Evolutionary conservation across 2,888 invertebrate genomes (phyloP), one percentile per base, ranked within the genome.

Genomic region (Dasypolia templi): DNA sequence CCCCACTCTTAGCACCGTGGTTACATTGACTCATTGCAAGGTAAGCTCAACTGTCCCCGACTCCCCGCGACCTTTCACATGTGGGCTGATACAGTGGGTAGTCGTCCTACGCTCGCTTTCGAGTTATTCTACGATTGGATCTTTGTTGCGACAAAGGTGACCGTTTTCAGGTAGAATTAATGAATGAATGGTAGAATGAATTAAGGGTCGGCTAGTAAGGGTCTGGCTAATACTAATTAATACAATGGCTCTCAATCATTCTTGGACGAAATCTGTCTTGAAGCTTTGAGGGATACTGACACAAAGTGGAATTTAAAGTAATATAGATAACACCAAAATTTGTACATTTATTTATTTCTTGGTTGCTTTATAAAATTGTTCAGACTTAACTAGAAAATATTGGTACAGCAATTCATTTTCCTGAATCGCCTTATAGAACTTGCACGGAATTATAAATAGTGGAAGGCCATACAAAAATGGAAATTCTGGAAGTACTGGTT

Each of bases 11-110:
- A 94, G 92, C 83, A 96, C 96, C 49, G 94, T 96, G 19, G 91
- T 95, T 53, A 96, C 96, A 35, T 85, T 96, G 75, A 96, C 97
- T 35, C 96, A 96, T 90, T 96, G 96, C 82, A 95, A 96, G 92
- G 96, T 95, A 89, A 88, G 89, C 17, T 39, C 12, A 68, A 62
- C n/a, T n/a, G 51, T 69, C 44, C 39, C 64, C 59, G 6, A 19
- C 46, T 69, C 44, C 39, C 64, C 59, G 6, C 53, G 53, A 64
- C 64, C 53, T 68, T 75, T 53, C 63, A 63, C 80, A 79, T 79
- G 77, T 78, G 67, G 77, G 77, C 32, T 73, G 32, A n/a, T 39
- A 26, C 49, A 64, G 79, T 79, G 81, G 79, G 80, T 51, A 69
- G 81, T 61, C 75, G 14, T 74, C 78, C 78, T 75, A 78, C 78